Percentiles rank a stretch among this genome's conserved stretches.
phyloP scores from a whole-genome alignment of 2,113 vertebrate species.

The Catharus bicknelli region DNA sequence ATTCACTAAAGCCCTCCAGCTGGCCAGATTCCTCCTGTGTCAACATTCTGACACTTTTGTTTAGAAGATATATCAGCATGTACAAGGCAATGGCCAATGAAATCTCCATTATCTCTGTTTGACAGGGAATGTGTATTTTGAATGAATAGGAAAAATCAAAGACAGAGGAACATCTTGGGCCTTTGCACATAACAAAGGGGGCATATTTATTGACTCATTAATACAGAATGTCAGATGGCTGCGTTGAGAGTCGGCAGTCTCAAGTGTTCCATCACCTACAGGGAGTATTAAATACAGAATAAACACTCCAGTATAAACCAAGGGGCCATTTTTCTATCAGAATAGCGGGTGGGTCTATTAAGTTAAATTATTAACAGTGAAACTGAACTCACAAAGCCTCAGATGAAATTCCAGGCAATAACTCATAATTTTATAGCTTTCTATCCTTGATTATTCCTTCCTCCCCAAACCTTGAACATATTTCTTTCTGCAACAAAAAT shows the following conservation, averaged over 20 bases:
- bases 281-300: slow-evolving; percentile 40
- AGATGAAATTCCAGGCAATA: slow-evolving; percentile 31
- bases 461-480: neutral
- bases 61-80: slow-evolving; percentile 2
- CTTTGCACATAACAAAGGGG: neutral
- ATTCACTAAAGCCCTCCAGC: neutral
- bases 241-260: neutral
- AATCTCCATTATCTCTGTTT: slow-evolving; percentile 22
- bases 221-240: neutral
- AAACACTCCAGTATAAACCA: slow-evolving; percentile 1
- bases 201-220: slow-evolving; percentile 30
- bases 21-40: slow-evolving; percentile 14
- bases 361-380: slow-evolving; percentile 36
- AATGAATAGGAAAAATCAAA: slow-evolving; percentile 30
- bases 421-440: slow-evolving; percentile 26
- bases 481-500: neutral
- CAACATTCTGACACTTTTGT: slow-evolving; percentile 19
- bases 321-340: slow-evolving; percentile 21
- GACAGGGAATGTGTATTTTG: slow-evolving; percentile 15
- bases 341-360: neutral
- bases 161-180: neutral
- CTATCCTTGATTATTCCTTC: neutral
- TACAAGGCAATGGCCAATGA: neutral
- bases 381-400: slow-evolving; percentile 5
- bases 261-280: slow-evolving; percentile 27